Base-by-base conservation (phyloP, 2,113 vertebrate species). In the Pedionomus torquatus region DNA sequence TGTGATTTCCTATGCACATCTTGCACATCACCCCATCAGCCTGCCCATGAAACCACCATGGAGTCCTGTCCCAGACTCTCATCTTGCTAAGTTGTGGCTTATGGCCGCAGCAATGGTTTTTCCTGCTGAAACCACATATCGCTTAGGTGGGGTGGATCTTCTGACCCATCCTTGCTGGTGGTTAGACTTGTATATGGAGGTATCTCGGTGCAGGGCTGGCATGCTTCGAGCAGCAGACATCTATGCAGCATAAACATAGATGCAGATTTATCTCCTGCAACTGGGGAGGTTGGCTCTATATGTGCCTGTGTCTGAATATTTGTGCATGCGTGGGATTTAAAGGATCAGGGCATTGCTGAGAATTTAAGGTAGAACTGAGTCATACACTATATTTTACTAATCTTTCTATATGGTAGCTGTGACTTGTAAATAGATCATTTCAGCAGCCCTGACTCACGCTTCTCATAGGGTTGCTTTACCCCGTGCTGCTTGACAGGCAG, bases 331-430 rank as follows among this genome's bases (percentile, higher is more conserved):
- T 81, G 77, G 89, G 89, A 69, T 89, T 84, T 69, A 89, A 92
- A 82, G 63, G 90, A 94, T 94, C 49, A 64, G 60, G 91, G 87
- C 46, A 23, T 52, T 83, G 52, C 77, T 85, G 57, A 82, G 66
- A 80, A 52, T 92, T 20, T 92, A 91, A 92, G 74, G 69, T 93
- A 41, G 86, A 91, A 87, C 87, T 91, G 87, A 95, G 81, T 95
- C 94, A 89, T 84, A 26, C 31, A 1, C 54, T 79, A 28, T 95
- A 82, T 89, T 89, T 85, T 95, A 97, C 94, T 91, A 82, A 75
- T 95, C 75, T 87, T 68, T 79, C 94, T 88, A 0, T 82, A 57
- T 0, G 1, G 43, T 89, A 90, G 43, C 83, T 89, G 46, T 69
- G 90, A 57, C 80, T 83, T 90, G 95, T 79, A 84, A 96, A 81